These are phyloP conservation scores for Caenorhabditis japonica DNA, from an alignment of 2,888 invertebrate genomes.

Conservation along the genomic window DNA sequence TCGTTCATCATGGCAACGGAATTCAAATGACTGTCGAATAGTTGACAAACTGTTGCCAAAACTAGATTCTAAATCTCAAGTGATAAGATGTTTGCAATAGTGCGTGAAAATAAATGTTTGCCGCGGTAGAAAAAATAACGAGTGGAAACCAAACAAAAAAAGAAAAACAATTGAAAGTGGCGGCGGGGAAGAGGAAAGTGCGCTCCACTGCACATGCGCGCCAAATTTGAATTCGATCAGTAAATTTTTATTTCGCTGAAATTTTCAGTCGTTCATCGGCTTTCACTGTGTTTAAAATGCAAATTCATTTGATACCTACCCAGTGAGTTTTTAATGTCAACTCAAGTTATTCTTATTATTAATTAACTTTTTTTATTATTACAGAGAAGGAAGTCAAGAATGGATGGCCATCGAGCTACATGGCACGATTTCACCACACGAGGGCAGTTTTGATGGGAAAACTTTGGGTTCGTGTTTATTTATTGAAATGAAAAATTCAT, in stretches of 20 bases:
- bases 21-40: too few species aligned
- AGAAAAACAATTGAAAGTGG: background rate
- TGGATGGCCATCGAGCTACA: slow-evolving; percentile 70
- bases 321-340: slow-evolving; percentile 15
- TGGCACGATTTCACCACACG: slow-evolving; percentile 51
- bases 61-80: too few species aligned
- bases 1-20: slow-evolving; percentile 28
- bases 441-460: slow-evolving; percentile 37
- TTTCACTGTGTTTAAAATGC: slow-evolving; percentile 8
- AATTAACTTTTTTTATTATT: too few species aligned
- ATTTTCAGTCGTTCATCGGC: too few species aligned
- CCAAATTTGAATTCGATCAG: slow-evolving; percentile 12
- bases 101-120: background rate
- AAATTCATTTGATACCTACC: slow-evolving; percentile 25
- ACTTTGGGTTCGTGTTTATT: slow-evolving; percentile 20
- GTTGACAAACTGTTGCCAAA: too few species aligned
- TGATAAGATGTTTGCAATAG: too few species aligned
- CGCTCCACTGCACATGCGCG: slow-evolving; percentile 19
- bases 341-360: background rate
- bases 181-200: background rate
- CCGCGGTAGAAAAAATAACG: too few species aligned
- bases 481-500: background rate
- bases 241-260: background rate
- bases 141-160: slow-evolving; percentile 14
- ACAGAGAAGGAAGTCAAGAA: slow-evolving; percentile 64